Conservation (phyloP, 2,113 vertebrate genomes). For the Oriolus oriolus region DNA sequence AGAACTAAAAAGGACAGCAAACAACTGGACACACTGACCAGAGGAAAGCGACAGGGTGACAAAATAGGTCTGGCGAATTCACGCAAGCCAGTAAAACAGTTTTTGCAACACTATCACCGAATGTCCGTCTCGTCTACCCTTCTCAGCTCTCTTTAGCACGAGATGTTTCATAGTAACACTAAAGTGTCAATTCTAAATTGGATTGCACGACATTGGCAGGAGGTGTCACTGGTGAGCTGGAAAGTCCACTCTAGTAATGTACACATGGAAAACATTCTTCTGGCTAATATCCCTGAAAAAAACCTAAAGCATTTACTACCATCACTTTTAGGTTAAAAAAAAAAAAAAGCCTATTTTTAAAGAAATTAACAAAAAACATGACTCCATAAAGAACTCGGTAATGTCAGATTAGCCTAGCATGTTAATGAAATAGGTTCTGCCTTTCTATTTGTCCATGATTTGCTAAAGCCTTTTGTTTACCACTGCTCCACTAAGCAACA, state of each 20-base stretch:
- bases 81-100: not conserved
- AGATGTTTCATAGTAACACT: not conserved
- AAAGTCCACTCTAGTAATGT: not conserved
- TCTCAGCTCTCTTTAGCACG: not conserved
- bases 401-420: not conserved
- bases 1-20: not conserved
- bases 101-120: not conserved
- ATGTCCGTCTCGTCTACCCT: not conserved
- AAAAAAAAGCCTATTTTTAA: not conserved
- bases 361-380: not conserved
- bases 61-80: constrained; percentile 14
- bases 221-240: not conserved
- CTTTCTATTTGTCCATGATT: not conserved
- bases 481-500: not conserved
- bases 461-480: not conserved
- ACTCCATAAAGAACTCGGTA: not conserved
- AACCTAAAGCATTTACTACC: not conserved
- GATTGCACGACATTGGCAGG: not conserved
- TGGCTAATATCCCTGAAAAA: not conserved
- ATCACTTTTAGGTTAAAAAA: not conserved
- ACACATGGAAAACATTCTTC: not conserved
- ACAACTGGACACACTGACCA: not conserved
- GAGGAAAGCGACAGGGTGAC: not conserved
- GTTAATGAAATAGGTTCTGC: not conserved
- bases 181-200: not conserved